Evolutionary conservation across 1,140 invertebrate genomes (phyloP), one percentile per base, ranked within the genome.

Genomic region (Acyrthosiphon pisum): DNA sequence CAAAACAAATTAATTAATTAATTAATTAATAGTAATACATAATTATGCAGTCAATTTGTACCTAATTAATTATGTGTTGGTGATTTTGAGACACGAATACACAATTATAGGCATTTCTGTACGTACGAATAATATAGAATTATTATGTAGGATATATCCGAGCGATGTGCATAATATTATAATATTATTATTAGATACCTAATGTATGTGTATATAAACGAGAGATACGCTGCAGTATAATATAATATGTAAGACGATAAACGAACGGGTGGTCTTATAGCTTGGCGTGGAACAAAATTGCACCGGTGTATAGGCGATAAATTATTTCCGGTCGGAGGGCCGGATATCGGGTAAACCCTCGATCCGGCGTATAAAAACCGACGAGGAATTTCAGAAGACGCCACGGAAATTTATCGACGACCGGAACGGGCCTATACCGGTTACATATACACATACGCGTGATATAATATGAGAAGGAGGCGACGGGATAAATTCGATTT

Each of bases 311-410:
- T 90, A 18, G 50, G 56, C 56, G 50, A 41, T 90, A 90, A 90
- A 56, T 90, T 90, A 90, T 60, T 56, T 60, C 89, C 89, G 48
- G 50, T 23, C 48, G 88, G 53, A 56, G 48, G n/a, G 53, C 20
- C 35, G 87, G 60, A 35, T 90, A 44, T 26, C 48, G n/a, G 50
- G 60, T 76, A 76, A 76, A 76, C 60, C 60, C 60, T 76, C 60
- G 60, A 76, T 76, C 60, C 60, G 60, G 60, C 11, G 30, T 20
- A n/a, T 76, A n/a, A 76, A n/a, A 76, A 30, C 60, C n/a, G 60
- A 35, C 60, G 60, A 76, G 60, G 60, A 76, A 76, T 76, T 76
- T 76, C 60, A 18, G 60, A 76, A 76, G 18, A 76, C 60, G 60
- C 30, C 60, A n/a, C 30, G 60, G 60, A 76, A 76, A 76, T 76